Evolutionary conservation across 1,140 invertebrate genomes (phyloP).

Genomic region (Meloidogyne exigua): DNA sequence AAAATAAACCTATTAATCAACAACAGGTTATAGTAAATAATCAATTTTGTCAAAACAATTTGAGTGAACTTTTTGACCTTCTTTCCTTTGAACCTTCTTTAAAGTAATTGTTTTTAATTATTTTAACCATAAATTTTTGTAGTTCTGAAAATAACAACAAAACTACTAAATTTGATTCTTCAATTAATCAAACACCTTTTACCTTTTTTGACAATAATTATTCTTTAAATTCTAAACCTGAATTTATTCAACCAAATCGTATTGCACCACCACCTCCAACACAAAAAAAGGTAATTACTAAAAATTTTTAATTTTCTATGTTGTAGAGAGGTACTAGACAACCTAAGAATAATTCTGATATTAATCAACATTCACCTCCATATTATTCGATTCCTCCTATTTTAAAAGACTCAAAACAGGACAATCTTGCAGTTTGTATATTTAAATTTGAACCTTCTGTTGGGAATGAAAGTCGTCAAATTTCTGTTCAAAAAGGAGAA

Average conservation of each 20-base stretch:
- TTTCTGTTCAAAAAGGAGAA: conserved; percentile 19
- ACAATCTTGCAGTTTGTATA: conserved; percentile 17
- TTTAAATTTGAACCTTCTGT: conserved; percentile 26
- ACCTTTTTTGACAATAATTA: background rate
- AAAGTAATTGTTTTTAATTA: background rate
- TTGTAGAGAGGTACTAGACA: background rate
- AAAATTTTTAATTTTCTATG: background rate
- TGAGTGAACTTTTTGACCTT: background rate
- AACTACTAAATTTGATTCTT: background rate
- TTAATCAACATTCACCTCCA: background rate
- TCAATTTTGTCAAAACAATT: background rate
- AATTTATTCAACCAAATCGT: background rate
- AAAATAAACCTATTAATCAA: background rate
- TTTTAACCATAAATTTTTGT: background rate
- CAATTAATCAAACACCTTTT: background rate
- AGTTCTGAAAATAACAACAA: background rate
- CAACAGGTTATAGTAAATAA: background rate
- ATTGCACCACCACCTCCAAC: background rate
- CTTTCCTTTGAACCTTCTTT: background rate
- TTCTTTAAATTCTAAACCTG: background rate
- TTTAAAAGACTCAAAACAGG: background rate
- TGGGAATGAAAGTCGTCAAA: conserved; percentile 16
- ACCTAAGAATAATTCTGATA: background rate
- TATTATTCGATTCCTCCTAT: conserved; percentile 18
- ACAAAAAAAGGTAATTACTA: background rate